phyloP scores from a whole-genome alignment of 2,113 vertebrate species.

The Pelusios castaneus region DNA sequence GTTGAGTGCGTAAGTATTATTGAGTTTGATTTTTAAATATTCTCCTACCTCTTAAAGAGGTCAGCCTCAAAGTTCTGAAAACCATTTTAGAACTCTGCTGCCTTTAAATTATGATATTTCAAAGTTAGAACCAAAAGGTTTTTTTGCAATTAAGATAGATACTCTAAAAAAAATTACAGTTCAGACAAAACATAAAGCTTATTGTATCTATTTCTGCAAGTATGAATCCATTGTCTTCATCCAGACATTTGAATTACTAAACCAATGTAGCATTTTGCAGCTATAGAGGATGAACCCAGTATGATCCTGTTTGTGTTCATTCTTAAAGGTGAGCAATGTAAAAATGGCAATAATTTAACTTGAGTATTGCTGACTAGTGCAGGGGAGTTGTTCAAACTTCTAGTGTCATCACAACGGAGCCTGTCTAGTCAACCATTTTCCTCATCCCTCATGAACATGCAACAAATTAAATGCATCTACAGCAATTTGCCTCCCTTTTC shows the following conservation, averaged over 20 bases:
- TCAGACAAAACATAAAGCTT: neutral
- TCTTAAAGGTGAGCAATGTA: fast-evolving
- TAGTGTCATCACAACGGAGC: neutral
- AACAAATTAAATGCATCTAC: neutral
- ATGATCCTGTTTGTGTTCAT: neutral
- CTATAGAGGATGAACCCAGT: neutral
- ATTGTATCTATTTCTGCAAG: too few species aligned
- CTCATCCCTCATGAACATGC: neutral
- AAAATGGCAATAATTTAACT: fast-evolving
- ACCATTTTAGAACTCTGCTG: neutral
- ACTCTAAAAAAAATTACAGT: neutral
- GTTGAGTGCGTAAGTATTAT: neutral
- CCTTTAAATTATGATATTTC: neutral
- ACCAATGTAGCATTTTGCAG: fast-evolving
- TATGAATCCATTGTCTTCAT: fast-evolving
- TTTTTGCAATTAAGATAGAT: neutral
- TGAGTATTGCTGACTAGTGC: fast-evolving
- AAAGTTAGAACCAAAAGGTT: neutral
- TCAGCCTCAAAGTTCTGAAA: neutral
- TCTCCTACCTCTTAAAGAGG: neutral
- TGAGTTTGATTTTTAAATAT: neutral
- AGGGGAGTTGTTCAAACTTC: neutral
- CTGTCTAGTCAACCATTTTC: neutral
- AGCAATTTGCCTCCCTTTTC: neutral
- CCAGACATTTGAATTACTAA: neutral